Percentiles rank a stretch among this genome's conserved stretches.
Conservation (phyloP, 2,113 vertebrate genomes). For the Gasterosteus nipponicus region DNA sequence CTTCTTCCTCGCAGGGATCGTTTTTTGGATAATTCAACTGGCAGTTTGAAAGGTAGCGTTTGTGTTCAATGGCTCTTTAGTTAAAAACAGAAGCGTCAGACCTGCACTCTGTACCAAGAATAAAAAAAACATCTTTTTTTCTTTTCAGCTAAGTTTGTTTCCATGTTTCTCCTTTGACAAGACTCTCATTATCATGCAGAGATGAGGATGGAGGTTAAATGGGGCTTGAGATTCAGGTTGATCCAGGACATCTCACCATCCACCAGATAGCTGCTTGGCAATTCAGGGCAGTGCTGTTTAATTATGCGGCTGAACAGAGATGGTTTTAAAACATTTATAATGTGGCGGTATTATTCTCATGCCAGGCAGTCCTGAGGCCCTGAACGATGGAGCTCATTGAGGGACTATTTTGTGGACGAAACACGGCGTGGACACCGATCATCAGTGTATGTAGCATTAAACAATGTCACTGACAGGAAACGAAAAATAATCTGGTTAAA, state of each 20-base stretch:
- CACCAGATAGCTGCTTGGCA: conserved; percentile 56
- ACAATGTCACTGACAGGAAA: conserved; percentile 15
- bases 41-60: conserved; percentile 28
- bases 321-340: conserved; percentile 66
- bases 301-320: conserved; percentile 67
- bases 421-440: conserved; percentile 3
- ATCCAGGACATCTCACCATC: conserved; percentile 57
- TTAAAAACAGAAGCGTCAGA: conserved; percentile 40
- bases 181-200: conserved; percentile 42
- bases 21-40: conserved; percentile 28
- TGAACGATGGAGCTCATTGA: conserved; percentile 19
- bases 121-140: conserved; percentile 30
- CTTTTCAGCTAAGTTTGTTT: conserved; percentile 57
- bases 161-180: conserved; percentile 46
- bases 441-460: conserved; percentile 9
- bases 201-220: conserved; percentile 59
- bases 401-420: conserved; percentile 22
- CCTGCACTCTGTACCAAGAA: conserved; percentile 23
- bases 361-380: conserved; percentile 21
- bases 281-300: conserved; percentile 67
- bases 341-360: conserved; percentile 56
- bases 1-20: conserved; percentile 38
- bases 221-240: conserved; percentile 54
- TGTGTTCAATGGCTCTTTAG: conserved; percentile 37
- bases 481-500: conserved; percentile 6